These are phyloP conservation scores for Gambusia yucatana DNA, from an alignment of 2,797 vertebrate species.

Conservation along the genomic window DNA sequence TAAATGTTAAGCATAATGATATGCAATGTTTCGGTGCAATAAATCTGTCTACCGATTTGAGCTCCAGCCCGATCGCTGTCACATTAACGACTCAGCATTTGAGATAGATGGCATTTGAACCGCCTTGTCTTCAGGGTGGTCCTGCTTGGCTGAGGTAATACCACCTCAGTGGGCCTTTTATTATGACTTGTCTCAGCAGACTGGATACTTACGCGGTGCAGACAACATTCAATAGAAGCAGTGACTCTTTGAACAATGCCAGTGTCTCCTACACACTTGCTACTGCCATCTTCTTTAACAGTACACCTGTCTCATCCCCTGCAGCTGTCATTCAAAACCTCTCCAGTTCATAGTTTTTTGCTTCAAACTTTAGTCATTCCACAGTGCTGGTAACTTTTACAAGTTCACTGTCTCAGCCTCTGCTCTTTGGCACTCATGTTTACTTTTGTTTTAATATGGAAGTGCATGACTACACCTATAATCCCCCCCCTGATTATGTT, in stretches of 20 bases:
- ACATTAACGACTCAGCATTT: conserved; percentile 45
- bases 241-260: conserved; percentile 43
- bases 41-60: conserved; percentile 27
- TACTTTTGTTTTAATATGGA: conserved; percentile 16
- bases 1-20: conserved; percentile 31
- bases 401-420: conserved; percentile 16
- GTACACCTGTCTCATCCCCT: conserved; percentile 27
- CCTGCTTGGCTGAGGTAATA: conserved; percentile 40
- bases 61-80: conserved; percentile 21
- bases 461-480: not conserved
- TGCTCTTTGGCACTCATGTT: conserved; percentile 14
- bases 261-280: conserved; percentile 21
- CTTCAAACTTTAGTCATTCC: conserved; percentile 17
- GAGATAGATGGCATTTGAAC: conserved; percentile 35
- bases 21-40: conserved; percentile 15
- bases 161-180: conserved; percentile 39
- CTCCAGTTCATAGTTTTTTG: conserved; percentile 22
- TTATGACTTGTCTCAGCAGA: conserved; percentile 33
- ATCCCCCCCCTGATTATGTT: conserved; percentile 2
- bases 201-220: conserved; percentile 15
- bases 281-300: conserved; percentile 55
- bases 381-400: conserved; percentile 19
- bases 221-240: conserved; percentile 35
- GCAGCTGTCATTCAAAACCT: conserved; percentile 19
- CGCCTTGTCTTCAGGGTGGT: conserved; percentile 30